phyloP scores from a whole-genome alignment of 2,113 vertebrate genomes.

The Phylloscopus whistleri region DNA sequence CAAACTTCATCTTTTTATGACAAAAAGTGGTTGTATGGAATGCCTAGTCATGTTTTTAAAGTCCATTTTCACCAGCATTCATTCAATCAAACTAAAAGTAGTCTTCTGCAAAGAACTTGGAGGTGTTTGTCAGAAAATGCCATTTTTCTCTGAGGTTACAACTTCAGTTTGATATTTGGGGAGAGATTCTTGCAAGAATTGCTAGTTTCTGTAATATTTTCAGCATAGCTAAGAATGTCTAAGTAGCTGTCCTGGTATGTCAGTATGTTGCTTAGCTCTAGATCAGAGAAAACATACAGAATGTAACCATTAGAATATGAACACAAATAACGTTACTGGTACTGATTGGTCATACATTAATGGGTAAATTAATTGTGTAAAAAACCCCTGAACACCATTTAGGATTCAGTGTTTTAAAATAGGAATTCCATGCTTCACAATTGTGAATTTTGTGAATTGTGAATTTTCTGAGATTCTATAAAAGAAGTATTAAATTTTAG shows the following conservation, averaged over 20 bases:
- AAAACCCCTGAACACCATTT: not conserved
- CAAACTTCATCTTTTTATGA: not conserved
- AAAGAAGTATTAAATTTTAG: not conserved
- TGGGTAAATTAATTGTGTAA: not conserved
- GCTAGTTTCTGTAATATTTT: not conserved
- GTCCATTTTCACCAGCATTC: not conserved
- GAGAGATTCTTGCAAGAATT: not conserved
- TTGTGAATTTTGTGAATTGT: no score
- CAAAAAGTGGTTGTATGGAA: not conserved
- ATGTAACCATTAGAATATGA: not conserved
- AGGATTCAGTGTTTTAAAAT: not conserved
- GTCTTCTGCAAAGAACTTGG: not conserved
- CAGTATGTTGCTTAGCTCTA: not conserved
- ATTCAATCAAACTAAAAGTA: not conserved
- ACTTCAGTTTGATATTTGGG: not conserved
- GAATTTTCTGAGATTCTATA: no score
- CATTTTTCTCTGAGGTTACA: not conserved
- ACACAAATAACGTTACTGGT: not conserved
- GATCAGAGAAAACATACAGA: not conserved
- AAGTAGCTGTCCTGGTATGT: not conserved
- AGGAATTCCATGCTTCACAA: not conserved
- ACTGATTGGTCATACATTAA: not conserved
- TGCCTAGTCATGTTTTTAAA: not conserved
- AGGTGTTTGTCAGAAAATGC: not conserved
- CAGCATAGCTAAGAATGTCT: not conserved